A percentile compares a stretch with the other conserved stretches of the same genome.
Evolutionary conservation across 2,888 invertebrate genomes (phyloP).

Genomic region (Tetramorium bicarinatum): DNA sequence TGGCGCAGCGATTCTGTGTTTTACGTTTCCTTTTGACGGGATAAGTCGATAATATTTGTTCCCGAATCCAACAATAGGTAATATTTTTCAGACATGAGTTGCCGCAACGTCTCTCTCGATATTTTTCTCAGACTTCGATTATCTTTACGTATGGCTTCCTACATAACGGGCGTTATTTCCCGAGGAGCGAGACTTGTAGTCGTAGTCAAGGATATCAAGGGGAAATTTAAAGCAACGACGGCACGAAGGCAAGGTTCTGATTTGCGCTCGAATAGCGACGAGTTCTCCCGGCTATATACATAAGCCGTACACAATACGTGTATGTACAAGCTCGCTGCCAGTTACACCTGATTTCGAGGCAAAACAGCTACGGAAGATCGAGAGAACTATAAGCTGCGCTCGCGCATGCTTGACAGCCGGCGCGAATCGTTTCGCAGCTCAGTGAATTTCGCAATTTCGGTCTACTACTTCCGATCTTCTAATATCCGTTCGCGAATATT

Average conservation of each 20-base stretch:
- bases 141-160: slow-evolving; percentile 7
- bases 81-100: background rate
- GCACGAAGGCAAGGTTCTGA: slow-evolving; percentile 45
- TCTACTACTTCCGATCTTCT: background rate
- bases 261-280: slow-evolving; percentile 42
- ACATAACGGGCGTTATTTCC: slow-evolving; percentile 8
- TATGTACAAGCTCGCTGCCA: slow-evolving; percentile 37
- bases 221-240: slow-evolving; percentile 51
- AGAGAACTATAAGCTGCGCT: slow-evolving; percentile 18
- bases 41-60: slow-evolving; percentile 21
- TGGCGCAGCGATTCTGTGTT: background rate
- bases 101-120: background rate
- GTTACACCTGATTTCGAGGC: slow-evolving; percentile 41
- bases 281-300: slow-evolving; percentile 24
- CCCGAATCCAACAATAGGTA: slow-evolving; percentile 6
- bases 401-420: slow-evolving; percentile 41
- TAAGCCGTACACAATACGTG: slow-evolving; percentile 23
- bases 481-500: background rate
- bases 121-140: slow-evolving; percentile 13
- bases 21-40: background rate
- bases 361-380: slow-evolving; percentile 28
- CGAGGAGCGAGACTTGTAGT: background rate
- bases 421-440: slow-evolving; percentile 45
- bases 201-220: slow-evolving; percentile 4
- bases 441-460: slow-evolving; percentile 28